Conservation (phyloP, 2,888 invertebrate species). For the Eilema depressum region DNA sequence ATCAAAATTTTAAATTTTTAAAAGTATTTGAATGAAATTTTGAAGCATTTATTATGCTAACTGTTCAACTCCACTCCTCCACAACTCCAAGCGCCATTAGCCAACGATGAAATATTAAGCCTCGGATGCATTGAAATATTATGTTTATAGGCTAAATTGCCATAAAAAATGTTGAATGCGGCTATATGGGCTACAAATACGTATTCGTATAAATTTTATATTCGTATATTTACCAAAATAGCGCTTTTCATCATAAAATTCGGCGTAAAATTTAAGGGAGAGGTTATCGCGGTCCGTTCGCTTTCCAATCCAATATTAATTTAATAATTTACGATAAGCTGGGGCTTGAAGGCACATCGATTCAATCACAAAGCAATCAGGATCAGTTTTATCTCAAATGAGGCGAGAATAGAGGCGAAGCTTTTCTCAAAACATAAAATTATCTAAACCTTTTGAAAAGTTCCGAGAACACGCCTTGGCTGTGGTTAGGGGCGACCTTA, state of each 20-base stretch:
- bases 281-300: slow-evolving; percentile 19
- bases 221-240: slow-evolving; percentile 21
- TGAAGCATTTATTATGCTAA: too few relatives aligned
- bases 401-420: slow-evolving; percentile 25
- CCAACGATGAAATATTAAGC: slow-evolving; percentile 7
- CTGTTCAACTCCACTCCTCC: too few relatives aligned
- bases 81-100: slow-evolving; percentile 9
- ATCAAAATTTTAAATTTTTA: slow-evolving; percentile 3
- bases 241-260: slow-evolving; percentile 21
- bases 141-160: slow-evolving; percentile 19
- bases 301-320: slow-evolving; percentile 35
- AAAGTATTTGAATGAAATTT: too few relatives aligned
- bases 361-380: slow-evolving; percentile 41
- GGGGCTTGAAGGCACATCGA: slow-evolving; percentile 24
- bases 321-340: slow-evolving; percentile 44
- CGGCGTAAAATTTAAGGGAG: slow-evolving; percentile 10
- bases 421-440: slow-evolving; percentile 30
- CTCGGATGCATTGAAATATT: slow-evolving; percentile 14
- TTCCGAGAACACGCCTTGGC: slow-evolving; percentile 13
- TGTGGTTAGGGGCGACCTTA: slow-evolving; percentile 1
- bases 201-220: slow-evolving; percentile 25
- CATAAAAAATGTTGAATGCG: slow-evolving; percentile 19
- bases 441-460: slow-evolving; percentile 28
- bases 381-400: slow-evolving; percentile 44
- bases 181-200: slow-evolving; percentile 17